Evolutionary conservation across 2,113 vertebrate genomes (phyloP).

Genomic region (Melanotaenia duboulayi): DNA sequence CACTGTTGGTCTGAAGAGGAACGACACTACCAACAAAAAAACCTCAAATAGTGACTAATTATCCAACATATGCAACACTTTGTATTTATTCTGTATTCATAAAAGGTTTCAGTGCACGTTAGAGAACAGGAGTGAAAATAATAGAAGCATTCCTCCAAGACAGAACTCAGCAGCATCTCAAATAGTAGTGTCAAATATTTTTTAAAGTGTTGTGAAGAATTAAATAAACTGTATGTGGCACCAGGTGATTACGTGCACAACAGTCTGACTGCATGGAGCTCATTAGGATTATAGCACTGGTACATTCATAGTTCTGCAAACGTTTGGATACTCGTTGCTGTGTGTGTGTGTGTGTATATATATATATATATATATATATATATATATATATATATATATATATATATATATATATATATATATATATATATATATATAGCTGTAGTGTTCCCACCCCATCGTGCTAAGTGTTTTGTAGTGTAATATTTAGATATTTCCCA

Average conservation of each 20-base stretch:
- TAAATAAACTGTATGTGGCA: too few relatives aligned
- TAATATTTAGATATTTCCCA: neutral
- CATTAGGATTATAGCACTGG: neutral
- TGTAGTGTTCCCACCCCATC: neutral
- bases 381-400: too few relatives aligned
- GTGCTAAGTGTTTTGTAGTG: slow-evolving; percentile 7
- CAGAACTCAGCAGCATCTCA: slow-evolving; percentile 12
- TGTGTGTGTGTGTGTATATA: too few relatives aligned
- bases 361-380: too few relatives aligned
- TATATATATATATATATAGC: too few relatives aligned
- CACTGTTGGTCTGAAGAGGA: slow-evolving; percentile 51
- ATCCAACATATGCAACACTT: neutral
- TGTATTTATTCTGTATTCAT: slow-evolving; percentile 2
- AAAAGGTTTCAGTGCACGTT: slow-evolving; percentile 8
- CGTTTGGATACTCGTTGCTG: neutral
- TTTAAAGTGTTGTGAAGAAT: rapidly evolving
- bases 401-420: too few relatives aligned
- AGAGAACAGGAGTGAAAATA: neutral
- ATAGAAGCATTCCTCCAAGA: neutral
- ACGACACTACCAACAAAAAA: neutral
- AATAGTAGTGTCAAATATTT: neutral
- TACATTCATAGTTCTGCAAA: neutral
- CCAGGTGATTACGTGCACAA: neutral
- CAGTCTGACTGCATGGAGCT: neutral
- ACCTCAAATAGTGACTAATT: neutral